These are phyloP conservation scores for Anas capensis DNA, from an alignment of 2,797 vertebrate genomes.

Conservation along the genomic window DNA sequence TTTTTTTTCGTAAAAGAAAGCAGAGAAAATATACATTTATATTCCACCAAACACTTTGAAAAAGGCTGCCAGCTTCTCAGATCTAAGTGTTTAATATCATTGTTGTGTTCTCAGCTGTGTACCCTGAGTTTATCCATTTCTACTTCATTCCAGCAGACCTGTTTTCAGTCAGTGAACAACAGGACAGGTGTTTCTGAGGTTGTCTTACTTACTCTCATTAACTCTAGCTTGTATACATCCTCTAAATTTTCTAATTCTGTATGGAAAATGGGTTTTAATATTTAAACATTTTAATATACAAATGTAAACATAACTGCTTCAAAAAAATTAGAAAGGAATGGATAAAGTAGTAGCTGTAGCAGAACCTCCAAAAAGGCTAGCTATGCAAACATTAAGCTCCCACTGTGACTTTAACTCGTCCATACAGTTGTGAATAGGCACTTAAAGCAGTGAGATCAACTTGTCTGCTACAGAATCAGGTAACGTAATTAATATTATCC, in stretches of 20 bases:
- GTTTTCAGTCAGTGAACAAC: neutral
- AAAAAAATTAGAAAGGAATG: neutral
- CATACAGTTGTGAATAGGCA: neutral
- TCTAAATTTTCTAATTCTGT: neutral
- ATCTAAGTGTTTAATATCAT: neutral
- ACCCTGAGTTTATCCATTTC: neutral
- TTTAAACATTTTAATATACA: neutral
- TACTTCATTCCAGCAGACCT: neutral
- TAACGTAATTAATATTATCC: neutral
- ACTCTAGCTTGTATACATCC: neutral
- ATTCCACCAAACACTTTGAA: neutral
- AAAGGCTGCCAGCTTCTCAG: neutral
- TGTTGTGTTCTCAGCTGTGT: neutral
- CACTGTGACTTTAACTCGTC: neutral
- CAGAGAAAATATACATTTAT: neutral
- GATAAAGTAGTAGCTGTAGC: neutral
- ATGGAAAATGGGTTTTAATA: neutral
- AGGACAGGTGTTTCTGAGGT: neutral
- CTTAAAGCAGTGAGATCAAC: neutral
- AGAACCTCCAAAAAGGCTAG: neutral
- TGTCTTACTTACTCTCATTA: neutral
- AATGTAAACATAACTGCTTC: neutral
- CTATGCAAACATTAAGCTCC: neutral
- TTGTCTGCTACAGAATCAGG: neutral
- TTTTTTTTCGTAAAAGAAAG: neutral